Conservation (phyloP, 2,888 invertebrate species). For the Halictus quadricinctus region DNA sequence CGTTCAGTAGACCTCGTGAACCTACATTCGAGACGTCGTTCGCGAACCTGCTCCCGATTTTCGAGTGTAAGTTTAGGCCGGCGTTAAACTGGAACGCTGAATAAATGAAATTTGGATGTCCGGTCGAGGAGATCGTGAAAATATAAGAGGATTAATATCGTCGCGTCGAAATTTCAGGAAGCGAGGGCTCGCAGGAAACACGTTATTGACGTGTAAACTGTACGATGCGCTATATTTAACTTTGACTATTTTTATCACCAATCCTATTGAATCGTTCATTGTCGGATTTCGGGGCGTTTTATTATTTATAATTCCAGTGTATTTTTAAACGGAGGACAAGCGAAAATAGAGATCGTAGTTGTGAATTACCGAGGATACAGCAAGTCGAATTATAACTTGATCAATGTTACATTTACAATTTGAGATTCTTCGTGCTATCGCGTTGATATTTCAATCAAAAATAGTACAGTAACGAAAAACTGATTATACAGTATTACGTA, state of each 20-base stretch:
- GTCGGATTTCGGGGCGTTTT: background rate
- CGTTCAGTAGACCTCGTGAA: conserved; percentile 2
- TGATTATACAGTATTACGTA: too few relatives aligned
- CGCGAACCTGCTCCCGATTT: background rate
- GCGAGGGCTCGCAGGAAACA: background rate
- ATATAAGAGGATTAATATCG: background rate
- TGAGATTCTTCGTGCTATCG: too few relatives aligned
- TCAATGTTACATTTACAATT: too few relatives aligned
- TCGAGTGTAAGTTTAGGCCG: background rate
- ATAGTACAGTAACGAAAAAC: too few relatives aligned
- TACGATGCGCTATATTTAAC: background rate
- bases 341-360: too few relatives aligned
- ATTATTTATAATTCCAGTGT: background rate
- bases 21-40: conserved; percentile 5
- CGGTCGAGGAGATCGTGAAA: background rate
- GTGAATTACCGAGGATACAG: too few relatives aligned
- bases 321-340: background rate
- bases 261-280: background rate
- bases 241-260: too few relatives aligned
- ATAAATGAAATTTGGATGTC: background rate
- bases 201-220: background rate
- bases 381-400: too few relatives aligned
- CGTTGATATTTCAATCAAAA: too few relatives aligned
- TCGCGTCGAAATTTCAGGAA: background rate
- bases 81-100: background rate